Conservation (phyloP, 2,113 vertebrate species). For the Carassius auratus region DNA sequence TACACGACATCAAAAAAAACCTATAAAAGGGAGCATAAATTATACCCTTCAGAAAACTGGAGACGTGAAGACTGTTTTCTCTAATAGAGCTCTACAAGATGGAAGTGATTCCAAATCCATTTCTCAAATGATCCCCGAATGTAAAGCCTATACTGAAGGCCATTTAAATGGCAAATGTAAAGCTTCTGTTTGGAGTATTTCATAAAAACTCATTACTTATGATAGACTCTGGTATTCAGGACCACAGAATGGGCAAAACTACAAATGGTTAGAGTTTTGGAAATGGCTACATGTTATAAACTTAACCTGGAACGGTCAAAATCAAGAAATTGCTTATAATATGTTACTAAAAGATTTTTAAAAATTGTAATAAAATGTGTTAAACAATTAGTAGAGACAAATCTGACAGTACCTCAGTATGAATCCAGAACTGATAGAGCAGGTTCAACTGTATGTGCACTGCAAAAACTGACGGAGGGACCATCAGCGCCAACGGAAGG, state of each 20-base stretch:
- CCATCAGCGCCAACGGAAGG: slow-evolving; percentile 85
- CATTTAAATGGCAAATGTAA: slow-evolving; percentile 63
- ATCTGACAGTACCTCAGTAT: slow-evolving; percentile 85
- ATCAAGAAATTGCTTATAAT: not conserved
- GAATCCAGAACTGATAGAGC: slow-evolving; percentile 97
- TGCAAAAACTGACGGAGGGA: slow-evolving; percentile 86
- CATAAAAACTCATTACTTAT: slow-evolving; percentile 78
- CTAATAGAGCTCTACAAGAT: slow-evolving; percentile 77
- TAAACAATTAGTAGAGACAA: not conserved
- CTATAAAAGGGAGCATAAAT: slow-evolving; percentile 75
- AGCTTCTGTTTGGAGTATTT: slow-evolving; percentile 80
- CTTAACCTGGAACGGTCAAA: not conserved
- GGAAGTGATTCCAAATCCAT: slow-evolving; percentile 70
- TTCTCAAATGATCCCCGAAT: slow-evolving; percentile 66
- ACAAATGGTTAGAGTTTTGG: not conserved
- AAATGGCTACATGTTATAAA: not conserved
- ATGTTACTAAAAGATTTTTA: not conserved
- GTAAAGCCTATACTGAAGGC: slow-evolving; percentile 69
- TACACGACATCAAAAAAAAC: slow-evolving; percentile 70
- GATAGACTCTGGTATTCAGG: slow-evolving; percentile 63
- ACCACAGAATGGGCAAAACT: not conserved
- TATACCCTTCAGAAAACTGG: slow-evolving; percentile 72
- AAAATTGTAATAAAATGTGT: not conserved
- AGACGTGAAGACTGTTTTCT: slow-evolving; percentile 72
- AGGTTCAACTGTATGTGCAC: slow-evolving; percentile 93